Evolutionary conservation across 2,888 invertebrate genomes (phyloP).

Genomic region (Tenthredo scrophulariae): DNA sequence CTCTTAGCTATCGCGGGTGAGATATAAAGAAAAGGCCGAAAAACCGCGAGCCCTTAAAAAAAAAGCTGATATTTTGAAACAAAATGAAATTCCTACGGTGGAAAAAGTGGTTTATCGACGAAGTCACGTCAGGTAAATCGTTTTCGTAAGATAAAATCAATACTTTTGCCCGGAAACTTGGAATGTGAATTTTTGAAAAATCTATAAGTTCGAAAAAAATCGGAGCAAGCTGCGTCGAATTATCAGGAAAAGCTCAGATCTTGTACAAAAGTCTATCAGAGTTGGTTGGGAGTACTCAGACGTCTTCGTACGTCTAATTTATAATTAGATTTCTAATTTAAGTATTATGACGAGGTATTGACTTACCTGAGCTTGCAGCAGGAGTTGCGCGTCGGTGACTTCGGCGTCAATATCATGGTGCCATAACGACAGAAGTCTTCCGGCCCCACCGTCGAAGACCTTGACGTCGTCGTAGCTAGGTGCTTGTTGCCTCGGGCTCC

Average conservation of each 20-base stretch:
- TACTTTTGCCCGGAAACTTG: neutral
- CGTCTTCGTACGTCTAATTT: neutral
- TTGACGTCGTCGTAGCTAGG: constrained; percentile 40
- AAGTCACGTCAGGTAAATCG: neutral
- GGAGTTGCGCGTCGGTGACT: constrained; percentile 39
- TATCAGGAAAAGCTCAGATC: neutral
- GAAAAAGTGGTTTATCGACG: too few species aligned
- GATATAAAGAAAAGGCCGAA: too few species aligned
- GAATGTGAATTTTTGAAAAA: neutral
- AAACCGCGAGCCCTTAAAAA: too few species aligned
- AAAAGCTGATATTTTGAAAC: too few species aligned
- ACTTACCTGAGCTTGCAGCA: constrained; percentile 48
- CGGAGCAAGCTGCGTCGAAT: neutral
- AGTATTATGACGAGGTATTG: neutral
- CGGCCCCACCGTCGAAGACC: constrained; percentile 38
- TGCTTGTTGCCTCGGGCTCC: constrained; percentile 48
- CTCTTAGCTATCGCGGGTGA: too few species aligned
- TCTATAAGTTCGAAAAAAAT: neutral
- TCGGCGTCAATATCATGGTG: constrained; percentile 49
- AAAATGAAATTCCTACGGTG: too few species aligned
- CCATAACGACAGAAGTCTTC: constrained; percentile 44
- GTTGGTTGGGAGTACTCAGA: neutral
- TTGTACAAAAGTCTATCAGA: neutral
- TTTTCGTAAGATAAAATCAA: neutral
- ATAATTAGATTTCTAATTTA: neutral